A percentile compares a stretch with the other conserved stretches of the same genome.
These are phyloP conservation scores for Mystacides longicornis DNA, from an alignment of 2,888 invertebrate species.

Conservation along the genomic window DNA sequence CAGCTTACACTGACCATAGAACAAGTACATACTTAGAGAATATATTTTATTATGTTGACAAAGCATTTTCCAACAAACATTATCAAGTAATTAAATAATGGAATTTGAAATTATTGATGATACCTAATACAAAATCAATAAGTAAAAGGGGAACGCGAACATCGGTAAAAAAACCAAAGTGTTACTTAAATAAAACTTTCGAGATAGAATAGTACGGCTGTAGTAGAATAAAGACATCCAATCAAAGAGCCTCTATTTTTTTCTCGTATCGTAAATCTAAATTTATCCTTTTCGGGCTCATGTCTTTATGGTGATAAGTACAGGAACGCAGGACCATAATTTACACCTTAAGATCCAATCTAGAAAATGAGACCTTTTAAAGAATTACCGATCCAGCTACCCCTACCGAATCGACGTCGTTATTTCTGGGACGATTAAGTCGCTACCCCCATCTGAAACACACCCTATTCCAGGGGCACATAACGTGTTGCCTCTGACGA, in stretches of 20 bases:
- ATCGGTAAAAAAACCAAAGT: too few species aligned
- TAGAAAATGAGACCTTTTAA: constrained; percentile 13
- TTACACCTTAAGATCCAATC: constrained; percentile 21
- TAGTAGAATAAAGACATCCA: not conserved
- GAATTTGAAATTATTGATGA: not conserved
- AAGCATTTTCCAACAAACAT: too few species aligned
- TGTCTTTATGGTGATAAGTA: too few species aligned
- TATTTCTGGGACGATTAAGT: constrained; percentile 4
- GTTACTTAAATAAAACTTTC: too few species aligned
- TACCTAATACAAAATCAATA: not conserved
- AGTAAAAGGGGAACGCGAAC: too few species aligned
- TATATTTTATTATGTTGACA: too few species aligned
- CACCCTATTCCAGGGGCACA: constrained; percentile 2
- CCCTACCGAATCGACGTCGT: not conserved
- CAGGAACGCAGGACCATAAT: constrained; percentile 14
- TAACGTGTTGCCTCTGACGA: constrained; percentile 1
- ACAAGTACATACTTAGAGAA: too few species aligned
- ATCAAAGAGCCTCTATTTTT: not conserved
- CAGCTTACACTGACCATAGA: too few species aligned
- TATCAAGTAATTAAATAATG: not conserved
- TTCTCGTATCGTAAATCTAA: not conserved
- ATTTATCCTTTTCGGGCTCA: not conserved
- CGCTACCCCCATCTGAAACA: not conserved
- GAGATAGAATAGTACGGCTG: not conserved
- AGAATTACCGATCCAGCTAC: constrained; percentile 6